Evolutionary conservation across 2,888 invertebrate genomes (phyloP), one percentile per base, ranked within the genome.

Genomic region (Acronicta psi): DNA sequence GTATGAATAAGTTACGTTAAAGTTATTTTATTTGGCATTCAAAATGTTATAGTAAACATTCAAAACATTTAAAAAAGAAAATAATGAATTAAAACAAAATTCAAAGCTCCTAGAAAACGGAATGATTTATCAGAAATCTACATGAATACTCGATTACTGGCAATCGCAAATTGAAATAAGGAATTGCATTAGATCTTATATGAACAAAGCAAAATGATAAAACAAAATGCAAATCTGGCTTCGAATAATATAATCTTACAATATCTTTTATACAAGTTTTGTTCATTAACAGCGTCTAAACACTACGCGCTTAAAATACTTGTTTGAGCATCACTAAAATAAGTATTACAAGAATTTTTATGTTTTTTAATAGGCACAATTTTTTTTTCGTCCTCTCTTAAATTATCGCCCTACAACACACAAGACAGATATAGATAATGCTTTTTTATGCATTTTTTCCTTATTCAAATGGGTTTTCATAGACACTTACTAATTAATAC

Each of bases 281-380:
- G 64, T 67, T 81, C 84, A 84, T 85, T 73, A 89, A 87, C 89
- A 89, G 91, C 90, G 84, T 88, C 90, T 92, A 91, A 84, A 74
- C 80, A 88, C 92, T 93, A 93, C 89, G 84, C 84, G 90, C 92
- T 93, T 93, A 93, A 83, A 86, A 84, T 82, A 85, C 87, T 87
- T 83, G 81, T 81, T 93, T 93, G 93, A 94, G 93, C 93, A 91
- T 92, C 84, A 89, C 91, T 93, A 93, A 91, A 88, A 87, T 88
- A 88, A 73, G 73, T 69, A 64, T 80, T 74, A 80, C 73, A 84
- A 81, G 80, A 86, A 85, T 80, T 89, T 83, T 72, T 83, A 84
- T 86, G 83, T 87, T 84, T 85, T 86, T 85, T 84, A 1, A 11
- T 92, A 94, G 94, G 94, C 94, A 94, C 94, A 91, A 90, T 85